These are phyloP conservation scores for Oncopodura yosiiana DNA, from an alignment of 1,140 invertebrate species.

Conservation along the genomic window DNA sequence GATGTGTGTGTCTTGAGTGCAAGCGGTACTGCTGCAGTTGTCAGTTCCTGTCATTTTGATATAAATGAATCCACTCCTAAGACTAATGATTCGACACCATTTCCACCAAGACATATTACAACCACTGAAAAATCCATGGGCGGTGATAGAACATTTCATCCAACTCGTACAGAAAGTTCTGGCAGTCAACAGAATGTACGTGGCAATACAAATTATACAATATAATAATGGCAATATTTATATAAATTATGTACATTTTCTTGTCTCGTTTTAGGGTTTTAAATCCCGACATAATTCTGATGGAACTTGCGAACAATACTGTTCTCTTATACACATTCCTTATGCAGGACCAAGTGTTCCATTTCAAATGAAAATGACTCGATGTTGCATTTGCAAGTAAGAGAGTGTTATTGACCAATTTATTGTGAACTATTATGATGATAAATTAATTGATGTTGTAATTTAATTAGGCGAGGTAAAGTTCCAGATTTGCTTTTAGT, in stretches of 20 bases:
- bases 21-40: slow-evolving; percentile 81
- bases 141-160: slow-evolving; percentile 30
- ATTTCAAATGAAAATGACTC: slow-evolving; percentile 54
- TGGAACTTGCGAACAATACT: slow-evolving; percentile 35
- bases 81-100: not conserved
- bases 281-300: slow-evolving; percentile 16
- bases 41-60: slow-evolving; percentile 40
- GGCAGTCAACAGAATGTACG: slow-evolving; percentile 1
- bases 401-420: slow-evolving; percentile 24
- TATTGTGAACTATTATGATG: not conserved
- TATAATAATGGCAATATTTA: too few relatives aligned
- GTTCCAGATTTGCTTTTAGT: slow-evolving; percentile 85
- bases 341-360: slow-evolving; percentile 61
- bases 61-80: not conserved
- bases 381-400: slow-evolving; percentile 61
- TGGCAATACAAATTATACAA: too few relatives aligned
- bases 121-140: slow-evolving; percentile 41
- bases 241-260: too few relatives aligned
- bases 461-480: slow-evolving; percentile 52
- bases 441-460: not conserved
- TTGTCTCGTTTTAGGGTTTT: too few relatives aligned
- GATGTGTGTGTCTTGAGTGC: slow-evolving; percentile 90
- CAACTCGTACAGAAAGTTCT: slow-evolving; percentile 37
- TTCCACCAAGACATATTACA: not conserved
- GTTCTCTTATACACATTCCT: slow-evolving; percentile 66